Evolutionary conservation across 2,113 vertebrate genomes (phyloP).

Genomic region (Copsychus sechellarum): DNA sequence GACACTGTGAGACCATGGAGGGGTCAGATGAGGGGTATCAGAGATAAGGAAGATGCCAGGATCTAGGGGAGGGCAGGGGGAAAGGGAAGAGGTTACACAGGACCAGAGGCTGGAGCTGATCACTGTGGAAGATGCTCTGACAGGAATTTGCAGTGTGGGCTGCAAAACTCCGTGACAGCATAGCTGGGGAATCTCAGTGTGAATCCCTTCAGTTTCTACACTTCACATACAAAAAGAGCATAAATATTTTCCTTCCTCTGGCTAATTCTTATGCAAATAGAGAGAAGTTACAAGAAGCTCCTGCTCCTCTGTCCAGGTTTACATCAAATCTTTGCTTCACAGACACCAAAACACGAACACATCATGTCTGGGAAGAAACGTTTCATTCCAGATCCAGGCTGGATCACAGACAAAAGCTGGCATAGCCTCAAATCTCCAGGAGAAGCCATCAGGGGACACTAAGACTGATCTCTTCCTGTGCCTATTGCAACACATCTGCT

Average conservation of each 20-base stretch:
- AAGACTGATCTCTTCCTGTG: conserved; percentile 20
- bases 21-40: background rate
- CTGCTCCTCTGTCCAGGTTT: background rate
- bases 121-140: background rate
- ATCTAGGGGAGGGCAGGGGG: background rate
- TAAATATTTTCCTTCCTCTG: background rate
- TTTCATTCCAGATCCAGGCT: background rate
- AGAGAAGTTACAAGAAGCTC: background rate
- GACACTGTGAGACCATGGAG: background rate
- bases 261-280: background rate
- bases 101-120: background rate
- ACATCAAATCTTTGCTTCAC: background rate
- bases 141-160: background rate
- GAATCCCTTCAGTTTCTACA: background rate
- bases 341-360: background rate
- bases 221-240: background rate
- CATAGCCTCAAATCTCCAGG: background rate
- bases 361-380: background rate
- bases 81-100: background rate
- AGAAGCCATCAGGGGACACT: conserved; percentile 35
- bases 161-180: background rate
- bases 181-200: background rate
- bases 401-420: background rate
- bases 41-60: conserved; percentile 32
- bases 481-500: conserved; percentile 45